Evolutionary conservation across 2,797 vertebrate genomes (phyloP).

Genomic region (Eurystomus glaucurus): DNA sequence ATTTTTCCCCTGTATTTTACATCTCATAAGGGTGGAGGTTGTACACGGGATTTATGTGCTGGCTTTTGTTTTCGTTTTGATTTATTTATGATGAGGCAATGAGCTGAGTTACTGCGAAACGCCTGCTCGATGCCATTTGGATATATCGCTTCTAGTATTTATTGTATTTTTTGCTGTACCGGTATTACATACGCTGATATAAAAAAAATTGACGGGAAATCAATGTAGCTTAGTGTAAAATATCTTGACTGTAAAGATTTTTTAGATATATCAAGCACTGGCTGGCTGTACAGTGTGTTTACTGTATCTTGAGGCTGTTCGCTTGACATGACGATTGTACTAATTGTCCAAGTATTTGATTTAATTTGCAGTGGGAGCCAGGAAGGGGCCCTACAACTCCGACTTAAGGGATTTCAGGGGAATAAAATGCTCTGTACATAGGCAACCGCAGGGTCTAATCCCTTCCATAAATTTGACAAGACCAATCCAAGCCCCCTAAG

Average conservation of each 20-base stretch:
- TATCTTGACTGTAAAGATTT: constrained; percentile 70
- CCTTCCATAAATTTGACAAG: neutral
- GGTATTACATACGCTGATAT: constrained; percentile 50
- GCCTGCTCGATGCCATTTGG: constrained; percentile 59
- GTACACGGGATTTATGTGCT: constrained; percentile 47
- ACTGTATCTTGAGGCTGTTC: constrained; percentile 16
- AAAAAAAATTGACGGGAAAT: constrained; percentile 72
- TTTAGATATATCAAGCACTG: constrained; percentile 31
- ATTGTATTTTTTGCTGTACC: constrained; percentile 68
- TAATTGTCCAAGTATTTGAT: constrained; percentile 58
- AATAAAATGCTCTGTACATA: neutral
- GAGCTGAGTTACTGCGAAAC: constrained; percentile 63
- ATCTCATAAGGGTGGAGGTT: constrained; percentile 31
- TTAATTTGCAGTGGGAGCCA: constrained; percentile 45
- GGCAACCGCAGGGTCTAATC: neutral
- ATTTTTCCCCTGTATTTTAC: constrained; percentile 7
- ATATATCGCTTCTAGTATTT: constrained; percentile 69
- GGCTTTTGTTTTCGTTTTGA: constrained; percentile 74
- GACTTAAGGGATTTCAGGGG: constrained; percentile 3
- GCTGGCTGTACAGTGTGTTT: neutral
- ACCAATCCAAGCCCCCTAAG: neutral
- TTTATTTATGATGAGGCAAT: constrained; percentile 70
- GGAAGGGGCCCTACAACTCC: neutral
- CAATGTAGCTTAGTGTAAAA: constrained; percentile 59
- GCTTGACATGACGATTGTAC: constrained; percentile 22